phyloP scores from a whole-genome alignment of 2,888 invertebrate genomes.

The Diarsia rubi region DNA sequence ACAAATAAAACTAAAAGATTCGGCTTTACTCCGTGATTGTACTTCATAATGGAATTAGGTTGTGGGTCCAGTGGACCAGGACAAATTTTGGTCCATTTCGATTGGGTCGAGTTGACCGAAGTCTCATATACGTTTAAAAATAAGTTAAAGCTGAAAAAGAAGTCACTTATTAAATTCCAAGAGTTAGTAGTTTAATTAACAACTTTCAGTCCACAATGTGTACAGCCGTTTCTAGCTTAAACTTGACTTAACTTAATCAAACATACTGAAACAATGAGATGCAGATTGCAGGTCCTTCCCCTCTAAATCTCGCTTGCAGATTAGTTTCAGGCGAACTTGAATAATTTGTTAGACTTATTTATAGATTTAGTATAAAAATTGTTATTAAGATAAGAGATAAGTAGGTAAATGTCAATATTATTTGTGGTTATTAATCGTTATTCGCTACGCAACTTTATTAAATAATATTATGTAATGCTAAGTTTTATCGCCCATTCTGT shows the following conservation, averaged over 20 bases:
- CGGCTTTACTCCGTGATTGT: no score
- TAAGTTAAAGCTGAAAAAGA: background rate
- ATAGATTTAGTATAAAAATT: no score
- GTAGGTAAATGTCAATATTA: background rate
- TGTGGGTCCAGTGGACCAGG: no score
- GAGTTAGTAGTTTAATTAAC: background rate
- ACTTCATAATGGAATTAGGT: no score
- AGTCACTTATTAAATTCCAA: background rate
- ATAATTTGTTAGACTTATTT: background rate
- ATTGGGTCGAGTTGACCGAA: no score
- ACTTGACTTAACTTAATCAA: background rate
- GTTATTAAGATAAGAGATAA: no score
- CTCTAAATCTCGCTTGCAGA: background rate
- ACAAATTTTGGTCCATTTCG: no score
- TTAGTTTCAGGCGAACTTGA: background rate
- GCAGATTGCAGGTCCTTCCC: no score
- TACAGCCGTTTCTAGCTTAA: background rate
- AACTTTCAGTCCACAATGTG: background rate
- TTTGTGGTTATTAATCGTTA: background rate
- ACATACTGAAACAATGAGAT: background rate
- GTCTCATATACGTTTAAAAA: no score
- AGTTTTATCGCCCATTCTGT: conserved; percentile 16
- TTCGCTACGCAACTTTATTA: background rate
- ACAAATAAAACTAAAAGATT: no score
- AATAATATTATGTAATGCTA: background rate